These are phyloP conservation scores for Morone chrysops DNA, from an alignment of 2,113 vertebrate genomes.

Conservation along the genomic window DNA sequence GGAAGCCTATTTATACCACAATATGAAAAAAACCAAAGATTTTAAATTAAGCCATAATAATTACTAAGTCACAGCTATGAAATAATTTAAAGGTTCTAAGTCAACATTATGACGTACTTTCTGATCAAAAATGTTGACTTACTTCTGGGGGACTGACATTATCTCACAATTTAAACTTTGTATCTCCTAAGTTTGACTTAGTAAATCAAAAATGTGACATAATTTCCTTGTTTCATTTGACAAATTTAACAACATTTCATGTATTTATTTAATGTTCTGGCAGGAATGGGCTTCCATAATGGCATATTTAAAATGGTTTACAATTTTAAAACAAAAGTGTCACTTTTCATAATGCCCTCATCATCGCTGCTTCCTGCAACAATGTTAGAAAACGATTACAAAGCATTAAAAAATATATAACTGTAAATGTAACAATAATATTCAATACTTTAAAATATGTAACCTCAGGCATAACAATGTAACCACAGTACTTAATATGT, in stretches of 20 bases:
- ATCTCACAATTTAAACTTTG: neutral
- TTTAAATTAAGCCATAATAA: no score
- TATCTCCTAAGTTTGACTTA: neutral
- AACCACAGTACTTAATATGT: neutral
- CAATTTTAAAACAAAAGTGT: neutral
- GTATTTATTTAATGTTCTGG: neutral
- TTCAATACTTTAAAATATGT: conserved; percentile 17
- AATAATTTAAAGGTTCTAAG: neutral
- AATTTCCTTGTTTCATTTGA: neutral
- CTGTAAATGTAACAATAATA: conserved; percentile 32
- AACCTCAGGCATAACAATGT: neutral
- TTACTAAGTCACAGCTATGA: no score
- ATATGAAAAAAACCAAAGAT: neutral
- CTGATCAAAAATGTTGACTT: neutral
- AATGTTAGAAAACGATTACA: conserved; percentile 26
- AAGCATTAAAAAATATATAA: neutral
- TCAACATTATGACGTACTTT: neutral
- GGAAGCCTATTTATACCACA: neutral
- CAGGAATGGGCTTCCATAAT: neutral
- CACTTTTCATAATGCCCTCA: conserved; percentile 20
- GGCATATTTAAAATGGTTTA: conserved; percentile 4
- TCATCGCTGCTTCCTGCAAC: conserved; percentile 19
- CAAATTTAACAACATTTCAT: neutral
- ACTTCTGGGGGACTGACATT: neutral
- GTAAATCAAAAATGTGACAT: neutral